phyloP scores from a whole-genome alignment of 2,113 vertebrate genomes.

The Pseudopodoces humilis region DNA sequence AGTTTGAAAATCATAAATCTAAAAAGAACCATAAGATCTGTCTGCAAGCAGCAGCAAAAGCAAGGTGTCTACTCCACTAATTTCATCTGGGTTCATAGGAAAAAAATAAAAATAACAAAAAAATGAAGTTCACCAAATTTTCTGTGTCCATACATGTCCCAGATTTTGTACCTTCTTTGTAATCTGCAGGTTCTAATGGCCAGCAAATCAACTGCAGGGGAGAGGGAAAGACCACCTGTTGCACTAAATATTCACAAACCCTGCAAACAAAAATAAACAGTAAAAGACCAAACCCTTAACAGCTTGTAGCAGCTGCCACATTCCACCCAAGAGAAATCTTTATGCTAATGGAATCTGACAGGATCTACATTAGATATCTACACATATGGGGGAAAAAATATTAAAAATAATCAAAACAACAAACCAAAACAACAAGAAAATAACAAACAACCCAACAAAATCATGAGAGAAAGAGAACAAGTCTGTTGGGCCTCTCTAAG shows the following conservation, averaged over 20 bases:
- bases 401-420: no score
- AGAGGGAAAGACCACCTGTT: constrained; percentile 37
- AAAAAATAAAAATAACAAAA: background rate
- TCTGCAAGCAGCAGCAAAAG: background rate
- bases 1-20: background rate
- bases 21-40: background rate
- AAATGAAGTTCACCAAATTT: accelerated
- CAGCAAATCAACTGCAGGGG: background rate
- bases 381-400: background rate
- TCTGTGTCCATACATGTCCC: background rate
- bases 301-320: constrained; percentile 60
- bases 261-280: constrained; percentile 43
- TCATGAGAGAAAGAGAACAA: background rate
- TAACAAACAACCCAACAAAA: no score
- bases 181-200: background rate
- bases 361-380: background rate
- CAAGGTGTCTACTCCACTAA: background rate
- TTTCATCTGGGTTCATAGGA: background rate
- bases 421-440: no score
- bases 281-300: background rate
- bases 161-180: background rate
- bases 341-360: constrained; percentile 13
- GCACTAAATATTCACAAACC: constrained; percentile 16
- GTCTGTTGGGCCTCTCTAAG: background rate
- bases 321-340: constrained; percentile 38